Conservation (phyloP, 2,797 vertebrate genomes). For the Gephyroberyx darwinii region DNA sequence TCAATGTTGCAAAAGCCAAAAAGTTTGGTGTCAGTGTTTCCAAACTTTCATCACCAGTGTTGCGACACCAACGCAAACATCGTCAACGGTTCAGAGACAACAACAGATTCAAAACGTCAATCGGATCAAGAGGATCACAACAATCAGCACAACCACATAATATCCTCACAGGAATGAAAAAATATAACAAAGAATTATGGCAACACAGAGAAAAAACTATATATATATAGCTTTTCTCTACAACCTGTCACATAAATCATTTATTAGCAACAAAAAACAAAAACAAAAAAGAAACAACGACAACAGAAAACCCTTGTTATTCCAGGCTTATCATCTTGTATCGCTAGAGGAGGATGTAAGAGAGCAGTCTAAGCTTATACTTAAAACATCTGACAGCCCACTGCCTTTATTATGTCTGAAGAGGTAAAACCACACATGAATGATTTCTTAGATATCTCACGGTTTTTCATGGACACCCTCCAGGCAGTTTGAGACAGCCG, state of each 20-base stretch:
- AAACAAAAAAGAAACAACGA: slow-evolving; percentile 23
- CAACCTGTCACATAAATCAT: slow-evolving; percentile 2
- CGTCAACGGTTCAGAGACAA: slow-evolving; percentile 7
- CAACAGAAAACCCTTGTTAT: slow-evolving; percentile 13
- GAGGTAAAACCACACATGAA: slow-evolving; percentile 68
- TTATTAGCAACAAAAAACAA: neutral
- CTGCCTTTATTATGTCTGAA: slow-evolving; percentile 63
- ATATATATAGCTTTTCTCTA: neutral
- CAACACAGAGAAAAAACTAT: neutral
- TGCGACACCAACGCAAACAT: slow-evolving; percentile 27
- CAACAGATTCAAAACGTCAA: neutral
- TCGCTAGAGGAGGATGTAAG: slow-evolving; percentile 22
- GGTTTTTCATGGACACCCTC: slow-evolving; percentile 64
- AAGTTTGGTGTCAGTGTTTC: slow-evolving; percentile 19
- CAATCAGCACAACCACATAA: neutral
- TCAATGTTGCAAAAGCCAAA: neutral
- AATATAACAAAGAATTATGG: slow-evolving; percentile 6
- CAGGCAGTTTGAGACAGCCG: slow-evolving; percentile 57
- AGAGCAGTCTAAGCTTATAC: slow-evolving; percentile 24
- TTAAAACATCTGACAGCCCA: slow-evolving; percentile 48
- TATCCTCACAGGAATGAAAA: neutral
- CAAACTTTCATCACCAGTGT: slow-evolving; percentile 12
- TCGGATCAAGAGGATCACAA: neutral
- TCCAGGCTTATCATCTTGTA: slow-evolving; percentile 46
- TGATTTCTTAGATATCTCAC: slow-evolving; percentile 69